A percentile compares a stretch with the other conserved stretches of the same genome.
These are phyloP conservation scores for Ictalurus punctatus DNA, from an alignment of 2,113 vertebrate genomes.

Conservation along the genomic window DNA sequence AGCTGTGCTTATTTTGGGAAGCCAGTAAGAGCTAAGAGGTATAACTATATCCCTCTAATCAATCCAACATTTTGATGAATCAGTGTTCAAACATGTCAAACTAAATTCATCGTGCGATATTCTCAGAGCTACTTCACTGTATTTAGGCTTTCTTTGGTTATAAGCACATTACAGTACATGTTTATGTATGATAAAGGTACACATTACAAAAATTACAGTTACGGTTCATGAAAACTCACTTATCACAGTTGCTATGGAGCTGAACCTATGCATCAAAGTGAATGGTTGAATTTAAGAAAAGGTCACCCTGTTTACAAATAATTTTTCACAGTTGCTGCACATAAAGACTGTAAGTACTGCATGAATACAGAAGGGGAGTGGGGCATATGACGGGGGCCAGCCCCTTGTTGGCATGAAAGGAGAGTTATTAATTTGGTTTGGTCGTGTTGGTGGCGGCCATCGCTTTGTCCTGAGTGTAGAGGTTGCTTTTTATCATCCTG, in stretches of 20 bases:
- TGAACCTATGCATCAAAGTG: constrained; percentile 46
- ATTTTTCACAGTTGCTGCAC: constrained; percentile 42
- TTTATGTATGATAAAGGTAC: constrained; percentile 9
- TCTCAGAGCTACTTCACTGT: not conserved
- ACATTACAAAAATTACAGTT: constrained; percentile 31
- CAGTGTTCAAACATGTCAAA: not conserved
- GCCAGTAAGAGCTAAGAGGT: not conserved
- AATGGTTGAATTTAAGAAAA: constrained; percentile 50
- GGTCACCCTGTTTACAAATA: constrained; percentile 57
- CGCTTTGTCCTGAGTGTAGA: constrained; percentile 43
- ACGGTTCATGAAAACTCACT: constrained; percentile 42
- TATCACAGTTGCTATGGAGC: constrained; percentile 35
- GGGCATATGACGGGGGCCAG: not conserved
- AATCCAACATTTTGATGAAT: constrained; percentile 22
- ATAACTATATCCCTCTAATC: not conserved
- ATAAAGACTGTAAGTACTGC: constrained; percentile 44
- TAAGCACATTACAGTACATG: not conserved
- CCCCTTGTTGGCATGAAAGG: constrained; percentile 2
- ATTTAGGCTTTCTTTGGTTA: not conserved
- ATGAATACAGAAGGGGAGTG: not conserved
- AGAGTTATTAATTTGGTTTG: constrained; percentile 33
- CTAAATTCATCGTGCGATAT: constrained; percentile 17
- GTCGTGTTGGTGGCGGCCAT: constrained; percentile 11
- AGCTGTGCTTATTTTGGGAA: constrained; percentile 48
- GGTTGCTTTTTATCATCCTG: constrained; percentile 48